Percentiles rank a stretch among this genome's conserved stretches.
Conservation (phyloP, 92 coral and sea anemone genomes). For the Virgularia gustaviana region DNA sequence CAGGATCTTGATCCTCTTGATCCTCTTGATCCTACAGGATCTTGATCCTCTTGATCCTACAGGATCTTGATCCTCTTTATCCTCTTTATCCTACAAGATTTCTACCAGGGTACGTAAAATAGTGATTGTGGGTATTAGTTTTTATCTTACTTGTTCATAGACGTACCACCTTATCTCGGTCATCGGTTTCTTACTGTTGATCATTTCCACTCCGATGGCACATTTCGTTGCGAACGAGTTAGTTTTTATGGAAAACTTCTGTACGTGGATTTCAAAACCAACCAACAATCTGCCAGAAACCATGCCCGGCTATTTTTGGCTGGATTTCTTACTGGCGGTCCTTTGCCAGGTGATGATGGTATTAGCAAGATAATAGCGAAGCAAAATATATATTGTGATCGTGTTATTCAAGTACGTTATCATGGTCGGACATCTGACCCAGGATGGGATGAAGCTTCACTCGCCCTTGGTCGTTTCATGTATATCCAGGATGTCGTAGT, state of each 20-base stretch:
- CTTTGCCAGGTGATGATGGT: not conserved
- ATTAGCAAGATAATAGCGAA: not conserved
- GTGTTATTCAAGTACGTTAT: conserved; percentile 20
- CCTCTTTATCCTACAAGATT: too few relatives aligned
- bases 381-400: too few relatives aligned
- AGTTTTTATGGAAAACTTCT: conserved; percentile 11
- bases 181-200: not conserved
- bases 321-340: not conserved
- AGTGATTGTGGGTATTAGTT: too few relatives aligned
- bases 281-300: not conserved
- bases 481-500: conserved; percentile 10
- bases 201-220: not conserved
- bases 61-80: too few relatives aligned
- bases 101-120: too few relatives aligned
- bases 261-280: conserved; percentile 5
- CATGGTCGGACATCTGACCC: not conserved
- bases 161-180: not conserved
- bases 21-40: too few relatives aligned
- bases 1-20: too few relatives aligned
- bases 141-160: too few relatives aligned
- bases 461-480: conserved; percentile 15
- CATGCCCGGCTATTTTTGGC: conserved; percentile 9
- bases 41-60: too few relatives aligned
- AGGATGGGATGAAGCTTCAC: conserved; percentile 17
- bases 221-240: not conserved